Percentiles rank a stretch among this genome's conserved stretches.
Conservation (phyloP, 2,113 vertebrate genomes). For the Catharus fuscescens region DNA sequence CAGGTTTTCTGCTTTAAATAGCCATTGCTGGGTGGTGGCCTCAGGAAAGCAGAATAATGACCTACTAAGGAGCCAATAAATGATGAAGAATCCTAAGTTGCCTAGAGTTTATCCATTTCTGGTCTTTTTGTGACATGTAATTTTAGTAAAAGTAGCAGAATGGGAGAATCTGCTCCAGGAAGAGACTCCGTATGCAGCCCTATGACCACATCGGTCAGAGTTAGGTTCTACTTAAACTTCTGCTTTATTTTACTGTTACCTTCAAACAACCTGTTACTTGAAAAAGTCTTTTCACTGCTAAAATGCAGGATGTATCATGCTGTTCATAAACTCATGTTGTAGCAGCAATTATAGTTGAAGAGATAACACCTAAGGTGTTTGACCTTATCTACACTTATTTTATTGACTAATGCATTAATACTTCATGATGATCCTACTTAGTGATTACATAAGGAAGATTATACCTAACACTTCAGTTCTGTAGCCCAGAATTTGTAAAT, state of each 20-base stretch:
- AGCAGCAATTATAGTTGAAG: constrained; percentile 11
- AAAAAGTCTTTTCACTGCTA: background rate
- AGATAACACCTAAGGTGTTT: constrained; percentile 35
- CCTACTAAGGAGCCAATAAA: background rate
- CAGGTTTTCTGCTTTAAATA: background rate
- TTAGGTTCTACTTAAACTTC: background rate
- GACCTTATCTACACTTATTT: constrained; percentile 51
- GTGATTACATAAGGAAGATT: background rate
- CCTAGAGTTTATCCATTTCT: background rate
- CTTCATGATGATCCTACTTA: constrained; percentile 2
- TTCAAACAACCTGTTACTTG: background rate
- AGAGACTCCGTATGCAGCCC: background rate
- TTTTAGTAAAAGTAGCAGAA: background rate
- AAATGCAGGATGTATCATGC: constrained; percentile 12
- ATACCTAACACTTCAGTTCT: background rate
- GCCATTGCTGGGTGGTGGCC: background rate
- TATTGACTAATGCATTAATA: constrained; percentile 43
- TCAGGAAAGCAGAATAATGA: background rate
- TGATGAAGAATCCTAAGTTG: background rate
- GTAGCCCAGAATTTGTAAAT: background rate
- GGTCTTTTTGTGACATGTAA: background rate
- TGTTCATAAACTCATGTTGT: background rate
- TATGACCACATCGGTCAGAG: background rate
- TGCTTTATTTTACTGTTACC: background rate
- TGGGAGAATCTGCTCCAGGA: background rate